Conservation (phyloP, 2,113 vertebrate species). For the Eclectus roratus region DNA sequence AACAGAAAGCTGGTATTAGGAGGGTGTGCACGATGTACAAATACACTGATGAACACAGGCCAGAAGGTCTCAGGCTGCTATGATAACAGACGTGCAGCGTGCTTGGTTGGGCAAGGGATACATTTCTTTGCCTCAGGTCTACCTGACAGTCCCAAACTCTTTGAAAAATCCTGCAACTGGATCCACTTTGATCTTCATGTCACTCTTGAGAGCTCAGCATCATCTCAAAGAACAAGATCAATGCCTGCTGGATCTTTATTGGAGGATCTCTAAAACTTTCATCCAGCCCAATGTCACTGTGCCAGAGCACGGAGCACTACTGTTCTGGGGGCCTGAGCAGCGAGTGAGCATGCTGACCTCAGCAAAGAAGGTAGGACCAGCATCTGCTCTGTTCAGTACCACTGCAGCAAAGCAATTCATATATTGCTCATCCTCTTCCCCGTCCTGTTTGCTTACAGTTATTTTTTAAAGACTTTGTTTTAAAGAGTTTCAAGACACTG, state of each 20-base stretch:
- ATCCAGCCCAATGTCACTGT: neutral
- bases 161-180: neutral
- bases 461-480: neutral
- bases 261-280: neutral
- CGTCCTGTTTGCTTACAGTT: neutral
- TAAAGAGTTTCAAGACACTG: neutral
- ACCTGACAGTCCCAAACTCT: neutral
- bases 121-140: neutral
- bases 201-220: neutral
- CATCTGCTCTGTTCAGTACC: neutral
- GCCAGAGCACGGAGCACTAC: neutral
- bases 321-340: neutral
- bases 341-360: neutral
- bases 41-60: neutral
- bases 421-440: neutral
- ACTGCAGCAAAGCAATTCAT: neutral
- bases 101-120: neutral
- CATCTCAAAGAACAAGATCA: neutral
- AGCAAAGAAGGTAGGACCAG: neutral
- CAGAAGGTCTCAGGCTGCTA: neutral
- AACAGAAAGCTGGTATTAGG: neutral
- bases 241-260: neutral
- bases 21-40: neutral
- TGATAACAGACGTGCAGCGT: fast-evolving
- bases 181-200: neutral